Conservation (phyloP, 2,888 invertebrate species). For the Erebia ligea region DNA sequence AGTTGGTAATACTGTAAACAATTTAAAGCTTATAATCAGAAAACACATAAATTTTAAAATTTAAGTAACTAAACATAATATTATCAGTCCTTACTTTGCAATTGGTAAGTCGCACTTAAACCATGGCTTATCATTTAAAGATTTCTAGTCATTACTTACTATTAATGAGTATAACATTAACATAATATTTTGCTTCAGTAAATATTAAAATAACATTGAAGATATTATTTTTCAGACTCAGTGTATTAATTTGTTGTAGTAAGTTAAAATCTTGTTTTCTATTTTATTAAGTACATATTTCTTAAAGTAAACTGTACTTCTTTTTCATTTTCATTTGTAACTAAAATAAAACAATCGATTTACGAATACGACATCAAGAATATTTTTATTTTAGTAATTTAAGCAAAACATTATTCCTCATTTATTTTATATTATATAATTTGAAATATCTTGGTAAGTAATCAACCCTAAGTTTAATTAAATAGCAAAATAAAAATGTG, state of each 20-base stretch:
- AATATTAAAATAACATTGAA: conserved; percentile 16
- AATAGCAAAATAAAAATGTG: no score
- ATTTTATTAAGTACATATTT: conserved; percentile 7
- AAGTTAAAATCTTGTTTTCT: background rate
- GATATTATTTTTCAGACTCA: background rate
- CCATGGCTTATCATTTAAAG: background rate
- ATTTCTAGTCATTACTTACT: conserved; percentile 47
- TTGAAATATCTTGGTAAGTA: no score
- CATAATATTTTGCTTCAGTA: background rate
- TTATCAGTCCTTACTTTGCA: conserved; percentile 32
- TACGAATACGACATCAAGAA: no score
- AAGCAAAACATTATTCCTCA: no score
- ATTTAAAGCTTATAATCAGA: conserved; percentile 59
- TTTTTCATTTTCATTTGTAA: no score
- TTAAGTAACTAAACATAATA: conserved; percentile 33
- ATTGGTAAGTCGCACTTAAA: conserved; percentile 23
- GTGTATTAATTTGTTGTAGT: background rate
- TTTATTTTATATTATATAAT: no score
- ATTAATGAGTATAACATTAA: conserved; percentile 11
- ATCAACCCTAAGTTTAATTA: no score
- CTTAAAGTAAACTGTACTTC: background rate
- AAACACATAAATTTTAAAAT: conserved; percentile 50
- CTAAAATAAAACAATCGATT: no score
- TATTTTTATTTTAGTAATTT: no score
- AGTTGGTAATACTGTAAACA: conserved; percentile 79